Base-by-base conservation (phyloP, 2,888 invertebrate species). In the Muscina levida region DNA sequence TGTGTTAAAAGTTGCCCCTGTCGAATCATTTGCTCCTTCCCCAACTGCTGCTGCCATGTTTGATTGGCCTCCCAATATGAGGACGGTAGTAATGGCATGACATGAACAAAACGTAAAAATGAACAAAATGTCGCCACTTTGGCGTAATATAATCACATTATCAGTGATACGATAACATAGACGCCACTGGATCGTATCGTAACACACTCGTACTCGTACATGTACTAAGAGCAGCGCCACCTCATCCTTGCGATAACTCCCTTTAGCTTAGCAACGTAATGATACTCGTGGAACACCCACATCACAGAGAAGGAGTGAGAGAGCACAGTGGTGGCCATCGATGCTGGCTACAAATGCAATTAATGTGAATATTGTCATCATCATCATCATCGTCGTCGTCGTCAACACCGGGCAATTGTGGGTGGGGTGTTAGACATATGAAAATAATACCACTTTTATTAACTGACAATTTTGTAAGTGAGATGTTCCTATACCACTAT, bases 21-120 rank as follows among this genome's bases (percentile, higher is more conserved):
- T 53, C 46, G 37, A 53, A 13, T 48, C 70, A 65, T 44, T 42
- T 62, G 59, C 77, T 72, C 31, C 31, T 5, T 77, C 77, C 77
- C 81, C 81, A n/a, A n/a, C n/a, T 77, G 74, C 71, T 62, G 56
- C 4, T 5, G 3, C 31, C 8, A 31, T 3, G 11, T 81, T 81
- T 81, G 81, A 81, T 81, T 81, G 81, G 81, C 77, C 81, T 81
- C 81, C 81, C 81, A 81, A 81, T 80, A 76, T 62, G 68, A 65
- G 24, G 66, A 56, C 71, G 71, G 66, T 71, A 62, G 74, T 77
- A 67, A 51, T 24, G 22, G 24, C 26, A 46, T 48, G 39, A 56
- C 26, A 53, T 71, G 10, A 57, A 66, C 26, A 51, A 31, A 42
- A 26, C 11, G 57, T 44, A 44, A 24, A 56, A 53, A 44, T 46